Evolutionary conservation across 1,140 invertebrate genomes (phyloP).

Genomic region (Linepithema humile): DNA sequence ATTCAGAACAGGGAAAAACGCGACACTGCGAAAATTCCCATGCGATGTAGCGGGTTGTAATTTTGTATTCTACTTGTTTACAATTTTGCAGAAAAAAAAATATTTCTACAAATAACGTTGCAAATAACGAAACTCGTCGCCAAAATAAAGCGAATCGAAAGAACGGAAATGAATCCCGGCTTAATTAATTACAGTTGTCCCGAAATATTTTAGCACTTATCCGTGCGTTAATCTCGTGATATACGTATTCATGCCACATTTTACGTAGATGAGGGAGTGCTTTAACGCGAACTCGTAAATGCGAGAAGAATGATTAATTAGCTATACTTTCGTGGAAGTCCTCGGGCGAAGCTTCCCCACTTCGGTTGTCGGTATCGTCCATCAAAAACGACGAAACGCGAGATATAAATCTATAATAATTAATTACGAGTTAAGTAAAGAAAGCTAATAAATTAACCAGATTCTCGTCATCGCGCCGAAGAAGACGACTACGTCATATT

Average conservation of each 20-base stretch:
- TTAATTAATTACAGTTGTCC: not conserved
- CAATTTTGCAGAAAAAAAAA: no score
- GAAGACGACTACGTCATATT: not conserved
- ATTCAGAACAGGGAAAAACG: constrained; percentile 1
- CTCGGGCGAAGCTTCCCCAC: not conserved
- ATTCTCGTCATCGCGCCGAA: not conserved
- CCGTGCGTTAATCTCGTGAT: not conserved
- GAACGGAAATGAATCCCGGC: not conserved
- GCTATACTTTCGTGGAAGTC: not conserved
- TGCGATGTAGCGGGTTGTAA: not conserved
- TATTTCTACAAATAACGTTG: not conserved
- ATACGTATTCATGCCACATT: not conserved
- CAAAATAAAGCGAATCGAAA: not conserved
- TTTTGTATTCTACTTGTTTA: not conserved
- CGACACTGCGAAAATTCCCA: not conserved
- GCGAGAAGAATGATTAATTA: constrained; percentile 16
- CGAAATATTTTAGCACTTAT: constrained; percentile 1
- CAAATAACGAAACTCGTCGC: not conserved
- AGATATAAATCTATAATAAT: not conserved
- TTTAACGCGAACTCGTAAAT: not conserved
- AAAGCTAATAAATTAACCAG: not conserved
- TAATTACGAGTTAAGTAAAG: not conserved
- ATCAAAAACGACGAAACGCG: not conserved
- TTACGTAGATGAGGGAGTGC: not conserved
- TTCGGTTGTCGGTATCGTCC: not conserved